Percentiles rank a stretch among this genome's conserved stretches.
phyloP scores from a whole-genome alignment of 92 coral and sea anemone species.

The Heliopora coerulea region DNA sequence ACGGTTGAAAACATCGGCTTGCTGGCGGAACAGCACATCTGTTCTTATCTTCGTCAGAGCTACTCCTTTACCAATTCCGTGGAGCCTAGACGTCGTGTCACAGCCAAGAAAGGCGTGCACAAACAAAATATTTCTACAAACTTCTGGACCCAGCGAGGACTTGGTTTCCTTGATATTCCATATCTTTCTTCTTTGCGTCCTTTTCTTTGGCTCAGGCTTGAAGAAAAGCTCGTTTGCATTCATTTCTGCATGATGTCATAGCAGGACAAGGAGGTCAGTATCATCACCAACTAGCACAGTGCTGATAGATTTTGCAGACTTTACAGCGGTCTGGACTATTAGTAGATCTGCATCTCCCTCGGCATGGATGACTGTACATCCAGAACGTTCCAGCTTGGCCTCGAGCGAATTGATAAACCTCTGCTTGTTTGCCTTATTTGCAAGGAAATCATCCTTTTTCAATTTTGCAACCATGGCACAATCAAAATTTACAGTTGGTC shows the following conservation, averaged over 20 bases:
- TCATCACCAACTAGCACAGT: conserved; percentile 56
- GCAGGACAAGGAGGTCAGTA: conserved; percentile 53
- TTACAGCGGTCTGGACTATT: conserved; percentile 51
- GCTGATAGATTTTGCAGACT: conserved; percentile 17
- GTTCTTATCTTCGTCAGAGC: conserved; percentile 53
- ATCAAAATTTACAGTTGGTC: conserved; percentile 2
- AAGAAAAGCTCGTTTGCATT: conserved; percentile 30
- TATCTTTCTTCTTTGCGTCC: conserved; percentile 26
- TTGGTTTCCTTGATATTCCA: conserved; percentile 51
- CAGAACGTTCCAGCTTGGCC: conserved; percentile 16
- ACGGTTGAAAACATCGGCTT: conserved; percentile 43
- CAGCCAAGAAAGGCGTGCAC: conserved; percentile 50
- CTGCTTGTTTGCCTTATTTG: conserved; percentile 45
- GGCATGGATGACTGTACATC: conserved; percentile 43
- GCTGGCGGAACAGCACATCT: no score
- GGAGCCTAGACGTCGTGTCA: conserved; percentile 51
- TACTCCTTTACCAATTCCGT: conserved; percentile 57
- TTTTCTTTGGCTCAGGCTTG: conserved; percentile 49
- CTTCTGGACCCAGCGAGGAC: conserved; percentile 28
- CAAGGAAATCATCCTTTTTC: conserved; percentile 49
- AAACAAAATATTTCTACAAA: conserved; percentile 42
- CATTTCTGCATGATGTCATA: conserved; percentile 37
- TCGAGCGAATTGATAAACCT: conserved; percentile 36
- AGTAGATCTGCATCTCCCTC: conserved; percentile 54
- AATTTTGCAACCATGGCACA: conserved; percentile 4